Evolutionary conservation across 1,140 invertebrate species (phyloP).

Genomic region (Rhynchophorus ferrugineus): DNA sequence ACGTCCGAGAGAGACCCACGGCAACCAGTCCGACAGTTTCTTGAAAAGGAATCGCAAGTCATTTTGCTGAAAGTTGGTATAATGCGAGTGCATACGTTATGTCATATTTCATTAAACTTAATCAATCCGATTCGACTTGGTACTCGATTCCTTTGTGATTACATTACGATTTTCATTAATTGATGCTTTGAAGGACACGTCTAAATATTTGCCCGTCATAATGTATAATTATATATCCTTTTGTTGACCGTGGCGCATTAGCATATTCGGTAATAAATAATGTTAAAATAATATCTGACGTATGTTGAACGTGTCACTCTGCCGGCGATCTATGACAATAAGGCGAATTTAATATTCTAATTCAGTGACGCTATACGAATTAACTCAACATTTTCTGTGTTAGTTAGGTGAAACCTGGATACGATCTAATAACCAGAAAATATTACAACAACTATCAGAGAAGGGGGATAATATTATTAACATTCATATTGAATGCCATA

Average conservation of each 20-base stretch:
- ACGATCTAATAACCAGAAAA: too few species aligned
- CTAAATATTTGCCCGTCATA: conserved; percentile 25
- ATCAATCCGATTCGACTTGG: conserved; percentile 21
- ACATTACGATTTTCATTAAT: conserved; percentile 23
- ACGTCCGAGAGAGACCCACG: not conserved
- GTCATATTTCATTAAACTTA: conserved; percentile 27
- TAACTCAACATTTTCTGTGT: too few species aligned
- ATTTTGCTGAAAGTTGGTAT: conserved; percentile 20
- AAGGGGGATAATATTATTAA: too few species aligned
- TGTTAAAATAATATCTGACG: conserved; percentile 6
- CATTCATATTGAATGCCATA: too few species aligned
- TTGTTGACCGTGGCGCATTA: conserved; percentile 10
- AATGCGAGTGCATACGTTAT: conserved; percentile 24
- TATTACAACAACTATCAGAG: too few species aligned
- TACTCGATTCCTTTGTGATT: conserved; percentile 23
- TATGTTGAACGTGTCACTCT: not conserved
- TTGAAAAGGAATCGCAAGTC: conserved; percentile 14
- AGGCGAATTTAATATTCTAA: too few species aligned
- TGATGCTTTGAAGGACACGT: conserved; percentile 22
- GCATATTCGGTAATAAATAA: conserved; percentile 12
- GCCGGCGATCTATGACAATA: too few species aligned
- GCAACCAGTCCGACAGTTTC: not conserved
- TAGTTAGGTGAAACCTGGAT: too few species aligned
- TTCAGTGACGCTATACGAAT: too few species aligned
- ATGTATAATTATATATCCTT: conserved; percentile 23